Evolutionary conservation across 2,797 vertebrate genomes (phyloP), one percentile per base, ranked within the genome.

Genomic region (Tokudaia tokunoshimensis): DNA sequence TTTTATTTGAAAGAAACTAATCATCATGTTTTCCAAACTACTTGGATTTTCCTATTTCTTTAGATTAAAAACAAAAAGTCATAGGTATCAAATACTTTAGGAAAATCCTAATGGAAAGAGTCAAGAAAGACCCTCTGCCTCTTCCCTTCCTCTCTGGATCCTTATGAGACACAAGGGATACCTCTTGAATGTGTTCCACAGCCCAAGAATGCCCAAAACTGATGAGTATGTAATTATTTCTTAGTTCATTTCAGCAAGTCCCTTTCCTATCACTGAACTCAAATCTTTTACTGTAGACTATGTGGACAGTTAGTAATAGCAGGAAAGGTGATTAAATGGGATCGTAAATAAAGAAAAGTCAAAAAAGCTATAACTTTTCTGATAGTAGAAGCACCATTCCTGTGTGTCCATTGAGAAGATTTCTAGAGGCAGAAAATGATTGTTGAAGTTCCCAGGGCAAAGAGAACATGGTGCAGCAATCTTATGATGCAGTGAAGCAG

Each of bases 191-290:
- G 22, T 8, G 34, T 57, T 11, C 0, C 4, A 22, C 17, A 29
- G 17, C n/a, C 26, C 31, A 55, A 89, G 74, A 82, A 89, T 2
- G 10, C 1, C 14, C 4, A 22, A 34, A 41, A 67, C 5, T 59
- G 14, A 2, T 0, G 0, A 0, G 3, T 0, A 4, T 61, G 14
- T 2, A 61, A 67, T 37, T 10, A 24, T 44, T 50, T 37, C 12
- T 4, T 31, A 59, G 47, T 74, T 92, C 3, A 10, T 55, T 44
- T 67, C 20, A 72, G 4, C 5, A 34, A 47, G 31, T 31, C 3
- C 1, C 12, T 81, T 47, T 74, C 34, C 78, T 47, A 14, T 65
- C 17, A 83, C 63, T 63, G 34, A 83, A n/a, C 4, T 22, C 20
- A 31, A 50, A 1, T 47, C 37, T 12, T 15, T 65, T 87, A 41